Percentiles rank a stretch among this genome's conserved stretches.
phyloP scores from a whole-genome alignment of 2,888 invertebrate species.

The Heteromyza rotundicornis region DNA sequence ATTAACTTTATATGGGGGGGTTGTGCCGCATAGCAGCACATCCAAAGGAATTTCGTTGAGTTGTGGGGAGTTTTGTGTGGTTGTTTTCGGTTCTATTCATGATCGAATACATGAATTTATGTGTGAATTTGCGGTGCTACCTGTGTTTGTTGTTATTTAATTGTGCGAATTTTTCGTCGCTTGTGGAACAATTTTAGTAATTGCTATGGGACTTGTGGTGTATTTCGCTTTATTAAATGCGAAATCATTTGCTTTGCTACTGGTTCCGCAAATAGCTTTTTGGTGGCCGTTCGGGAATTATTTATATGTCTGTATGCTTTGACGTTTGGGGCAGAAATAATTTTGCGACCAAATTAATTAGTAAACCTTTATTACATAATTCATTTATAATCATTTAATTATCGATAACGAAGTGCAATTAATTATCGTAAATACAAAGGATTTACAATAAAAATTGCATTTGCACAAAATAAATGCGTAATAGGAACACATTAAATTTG shows the following conservation, averaged over 20 bases:
- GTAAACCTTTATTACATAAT: conserved; percentile 5
- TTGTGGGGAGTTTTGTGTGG: not conserved
- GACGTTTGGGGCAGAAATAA: not conserved
- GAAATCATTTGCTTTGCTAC: conserved; percentile 9
- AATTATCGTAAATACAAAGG: not conserved
- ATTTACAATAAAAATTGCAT: no score
- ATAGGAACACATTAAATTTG: no score
- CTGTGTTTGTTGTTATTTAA: not conserved
- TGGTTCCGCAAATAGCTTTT: not conserved
- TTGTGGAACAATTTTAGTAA: conserved; percentile 15
- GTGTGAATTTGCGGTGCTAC: no score
- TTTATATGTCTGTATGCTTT: conserved; percentile 1
- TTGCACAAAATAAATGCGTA: no score
- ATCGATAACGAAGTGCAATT: conserved; percentile 6
- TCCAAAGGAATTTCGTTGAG: not conserved
- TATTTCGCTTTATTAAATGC: conserved; percentile 8
- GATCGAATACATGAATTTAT: no score
- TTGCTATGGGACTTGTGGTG: conserved; percentile 25
- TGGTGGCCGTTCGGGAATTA: not conserved
- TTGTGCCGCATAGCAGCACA: not conserved
- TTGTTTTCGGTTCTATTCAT: not conserved
- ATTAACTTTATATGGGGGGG: not conserved
- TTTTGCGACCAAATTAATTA: not conserved
- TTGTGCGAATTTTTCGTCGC: no score
- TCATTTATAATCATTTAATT: conserved; percentile 13